A percentile compares a stretch with the other conserved stretches of the same genome.
phyloP scores from a whole-genome alignment of 2,113 vertebrate species.

The Tupaia tana region DNA sequence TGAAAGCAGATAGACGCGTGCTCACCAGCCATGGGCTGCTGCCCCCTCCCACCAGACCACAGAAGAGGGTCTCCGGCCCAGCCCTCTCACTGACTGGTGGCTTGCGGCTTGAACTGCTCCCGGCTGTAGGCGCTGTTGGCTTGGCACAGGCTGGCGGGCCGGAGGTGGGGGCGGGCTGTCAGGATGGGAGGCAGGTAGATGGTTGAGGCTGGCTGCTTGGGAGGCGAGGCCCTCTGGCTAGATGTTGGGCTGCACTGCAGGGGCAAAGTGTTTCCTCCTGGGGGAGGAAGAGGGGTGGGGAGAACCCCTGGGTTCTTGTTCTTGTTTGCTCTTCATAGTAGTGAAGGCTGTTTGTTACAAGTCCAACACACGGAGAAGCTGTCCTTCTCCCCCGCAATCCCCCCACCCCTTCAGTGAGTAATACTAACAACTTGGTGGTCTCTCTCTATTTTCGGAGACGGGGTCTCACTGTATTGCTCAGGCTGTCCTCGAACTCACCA shows the following conservation, averaged over 20 bases:
- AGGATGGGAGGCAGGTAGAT: slow-evolving; percentile 50
- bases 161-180: slow-evolving; percentile 83
- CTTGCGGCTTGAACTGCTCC: slow-evolving; percentile 90
- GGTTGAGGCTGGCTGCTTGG: slow-evolving; percentile 39
- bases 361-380: not conserved
- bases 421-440: not conserved
- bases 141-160: slow-evolving; percentile 89
- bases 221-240: slow-evolving; percentile 65
- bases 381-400: not conserved
- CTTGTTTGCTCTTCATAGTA: not conserved
- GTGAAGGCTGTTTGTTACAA: not conserved
- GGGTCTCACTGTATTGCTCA: no score
- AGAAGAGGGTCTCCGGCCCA: rapidly evolving
- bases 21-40: not conserved
- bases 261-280: slow-evolving; percentile 89
- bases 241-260: slow-evolving; percentile 78
- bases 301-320: not conserved
- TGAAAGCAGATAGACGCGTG: not conserved
- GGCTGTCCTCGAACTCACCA: no score
- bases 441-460: no score
- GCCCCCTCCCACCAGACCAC: rapidly evolving
- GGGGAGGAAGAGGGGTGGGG: not conserved
- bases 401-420: not conserved
- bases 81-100: slow-evolving; percentile 86
- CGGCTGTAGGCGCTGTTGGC: slow-evolving; percentile 90